A percentile compares a stretch with the other conserved stretches of the same genome.
Evolutionary conservation across 2,888 invertebrate genomes (phyloP).

Genomic region (Platerodrilus igneus): DNA sequence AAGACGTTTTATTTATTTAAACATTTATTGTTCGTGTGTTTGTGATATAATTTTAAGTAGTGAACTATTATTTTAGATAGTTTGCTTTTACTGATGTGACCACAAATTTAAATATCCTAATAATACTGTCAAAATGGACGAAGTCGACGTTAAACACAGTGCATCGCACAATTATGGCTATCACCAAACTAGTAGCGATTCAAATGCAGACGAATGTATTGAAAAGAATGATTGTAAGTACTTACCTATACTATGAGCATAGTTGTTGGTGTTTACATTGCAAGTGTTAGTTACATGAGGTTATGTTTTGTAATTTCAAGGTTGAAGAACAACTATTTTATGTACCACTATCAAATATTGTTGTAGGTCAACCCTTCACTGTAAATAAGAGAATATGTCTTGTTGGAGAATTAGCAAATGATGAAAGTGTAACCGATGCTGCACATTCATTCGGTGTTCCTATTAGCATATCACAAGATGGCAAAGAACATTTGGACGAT

Average conservation of each 20-base stretch:
- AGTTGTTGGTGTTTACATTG: constrained; percentile 3
- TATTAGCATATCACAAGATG: constrained; percentile 59
- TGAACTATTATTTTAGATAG: constrained; percentile 16
- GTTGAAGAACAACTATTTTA: constrained; percentile 24
- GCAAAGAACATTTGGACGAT: constrained; percentile 57
- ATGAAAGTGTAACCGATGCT: constrained; percentile 53
- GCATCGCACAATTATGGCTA: no score
- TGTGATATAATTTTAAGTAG: constrained; percentile 11
- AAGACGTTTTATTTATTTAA: constrained; percentile 22
- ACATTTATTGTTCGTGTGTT: constrained; percentile 26
- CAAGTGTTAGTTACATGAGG: constrained; percentile 21
- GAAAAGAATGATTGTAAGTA: constrained; percentile 42
- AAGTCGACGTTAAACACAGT: constrained; percentile 45
- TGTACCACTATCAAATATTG: no score
- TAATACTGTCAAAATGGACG: constrained; percentile 52
- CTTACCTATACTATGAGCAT: not conserved
- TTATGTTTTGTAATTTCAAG: constrained; percentile 27
- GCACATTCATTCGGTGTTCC: constrained; percentile 61
- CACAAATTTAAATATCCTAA: constrained; percentile 32
- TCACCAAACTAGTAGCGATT: constrained; percentile 46
- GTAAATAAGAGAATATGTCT: constrained; percentile 60
- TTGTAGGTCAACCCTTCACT: constrained; percentile 45
- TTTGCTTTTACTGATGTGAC: constrained; percentile 29
- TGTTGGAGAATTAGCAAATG: constrained; percentile 55
- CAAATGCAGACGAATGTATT: constrained; percentile 42